A percentile compares a stretch with the other conserved stretches of the same genome.
phyloP scores from a whole-genome alignment of 2,888 invertebrate species.

The Thecocarcelia acutangulata region DNA sequence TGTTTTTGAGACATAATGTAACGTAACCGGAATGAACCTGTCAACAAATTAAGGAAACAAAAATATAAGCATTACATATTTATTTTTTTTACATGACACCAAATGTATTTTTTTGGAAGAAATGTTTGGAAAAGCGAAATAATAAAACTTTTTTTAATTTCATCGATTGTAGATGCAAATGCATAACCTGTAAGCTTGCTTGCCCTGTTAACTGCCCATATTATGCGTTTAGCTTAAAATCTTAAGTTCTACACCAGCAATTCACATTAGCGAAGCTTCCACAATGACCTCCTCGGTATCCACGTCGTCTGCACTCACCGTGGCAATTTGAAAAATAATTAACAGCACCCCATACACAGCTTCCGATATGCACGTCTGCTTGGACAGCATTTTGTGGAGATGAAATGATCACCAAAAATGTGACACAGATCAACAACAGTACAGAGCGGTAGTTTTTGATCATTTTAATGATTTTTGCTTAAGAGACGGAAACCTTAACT shows the following conservation, averaged over 20 bases:
- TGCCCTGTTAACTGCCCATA: no score
- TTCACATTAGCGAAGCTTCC: constrained; percentile 3
- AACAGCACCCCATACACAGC: neutral
- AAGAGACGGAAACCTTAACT: no score
- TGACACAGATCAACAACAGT: neutral
- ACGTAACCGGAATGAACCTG: no score
- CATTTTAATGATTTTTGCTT: neutral
- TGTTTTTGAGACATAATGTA: no score
- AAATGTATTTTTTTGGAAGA: no score
- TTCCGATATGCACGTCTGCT: neutral
- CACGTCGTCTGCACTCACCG: neutral
- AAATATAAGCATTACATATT: no score
- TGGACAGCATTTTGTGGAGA: neutral
- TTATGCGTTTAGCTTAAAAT: neutral
- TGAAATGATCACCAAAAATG: constrained; percentile 12
- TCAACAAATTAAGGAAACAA: no score
- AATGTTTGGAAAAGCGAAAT: no score
- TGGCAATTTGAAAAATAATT: neutral
- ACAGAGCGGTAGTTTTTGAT: neutral
- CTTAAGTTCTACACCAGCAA: neutral
- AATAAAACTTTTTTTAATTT: no score
- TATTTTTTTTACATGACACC: no score
- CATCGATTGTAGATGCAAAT: no score
- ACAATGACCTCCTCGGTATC: neutral
- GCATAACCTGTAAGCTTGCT: no score